Evolutionary conservation across 2,888 invertebrate genomes (phyloP).

Genomic region (Pristionchus fissidentatus): DNA sequence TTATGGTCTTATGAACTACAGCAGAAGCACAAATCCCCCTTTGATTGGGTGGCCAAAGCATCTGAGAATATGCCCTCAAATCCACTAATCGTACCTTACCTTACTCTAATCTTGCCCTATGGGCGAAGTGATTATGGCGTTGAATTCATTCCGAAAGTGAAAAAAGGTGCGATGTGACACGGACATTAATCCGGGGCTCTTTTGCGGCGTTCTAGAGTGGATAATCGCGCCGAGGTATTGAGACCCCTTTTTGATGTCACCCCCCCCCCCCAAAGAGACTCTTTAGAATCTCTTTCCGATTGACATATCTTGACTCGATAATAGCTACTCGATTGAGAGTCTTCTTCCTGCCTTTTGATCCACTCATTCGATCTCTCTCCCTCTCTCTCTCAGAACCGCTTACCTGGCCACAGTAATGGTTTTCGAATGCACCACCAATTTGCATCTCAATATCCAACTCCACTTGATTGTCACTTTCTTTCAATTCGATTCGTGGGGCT

Average conservation of each 20-base stretch:
- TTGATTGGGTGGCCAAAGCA: constrained; percentile 27
- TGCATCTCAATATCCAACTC: constrained; percentile 34
- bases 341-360: background rate
- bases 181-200: background rate
- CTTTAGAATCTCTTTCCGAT: constrained; percentile 24
- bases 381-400: background rate
- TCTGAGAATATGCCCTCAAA: background rate
- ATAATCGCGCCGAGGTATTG: constrained; percentile 1
- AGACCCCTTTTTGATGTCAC: constrained; percentile 20
- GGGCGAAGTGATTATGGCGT: constrained; percentile 12
- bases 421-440: no score
- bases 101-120: constrained; percentile 29
- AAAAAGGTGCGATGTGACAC: no score
- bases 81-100: background rate
- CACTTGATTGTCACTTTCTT: constrained; percentile 22
- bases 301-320: constrained; percentile 6
- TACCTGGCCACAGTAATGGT: no score
- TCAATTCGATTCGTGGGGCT: background rate
- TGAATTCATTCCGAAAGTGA: constrained; percentile 38
- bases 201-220: background rate
- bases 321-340: constrained; percentile 29
- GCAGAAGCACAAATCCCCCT: no score
- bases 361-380: background rate
- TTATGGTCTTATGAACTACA: background rate
- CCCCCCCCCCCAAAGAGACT: no score